These are phyloP conservation scores for Oreochromis grahami DNA, from an alignment of 2,797 vertebrate species.

Conservation along the genomic window DNA sequence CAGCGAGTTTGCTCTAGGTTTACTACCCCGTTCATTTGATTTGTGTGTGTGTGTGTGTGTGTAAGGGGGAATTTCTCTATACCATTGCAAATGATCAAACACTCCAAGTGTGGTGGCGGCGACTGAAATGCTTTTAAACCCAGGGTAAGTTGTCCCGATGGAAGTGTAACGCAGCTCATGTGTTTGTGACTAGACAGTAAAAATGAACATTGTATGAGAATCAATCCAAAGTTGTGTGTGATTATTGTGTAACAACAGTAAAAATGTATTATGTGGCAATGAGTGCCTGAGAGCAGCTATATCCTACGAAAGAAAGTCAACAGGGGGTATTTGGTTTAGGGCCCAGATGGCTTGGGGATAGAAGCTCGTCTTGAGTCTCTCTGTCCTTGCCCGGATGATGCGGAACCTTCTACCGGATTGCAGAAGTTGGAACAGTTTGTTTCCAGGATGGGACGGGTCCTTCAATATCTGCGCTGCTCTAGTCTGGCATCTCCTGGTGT, in stretches of 20 bases:
- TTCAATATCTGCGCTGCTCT: no score
- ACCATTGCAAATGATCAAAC: slow-evolving; percentile 19
- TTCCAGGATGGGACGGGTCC: no score
- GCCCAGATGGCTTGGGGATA: no score
- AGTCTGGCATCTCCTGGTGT: no score
- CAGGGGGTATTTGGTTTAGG: no score
- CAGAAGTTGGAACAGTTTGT: no score
- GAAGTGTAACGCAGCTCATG: background rate
- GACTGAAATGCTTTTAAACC: slow-evolving; percentile 21
- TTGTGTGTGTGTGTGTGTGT: background rate
- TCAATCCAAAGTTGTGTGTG: background rate
- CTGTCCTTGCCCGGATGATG: no score
- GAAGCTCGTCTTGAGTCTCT: no score
- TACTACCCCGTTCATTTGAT: background rate
- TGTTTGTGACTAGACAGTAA: background rate
- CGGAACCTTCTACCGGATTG: no score
- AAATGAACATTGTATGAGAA: background rate
- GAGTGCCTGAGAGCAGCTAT: background rate
- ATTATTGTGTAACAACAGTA: background rate
- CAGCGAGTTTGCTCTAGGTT: background rate
- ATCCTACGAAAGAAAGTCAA: no score
- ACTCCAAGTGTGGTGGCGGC: background rate
- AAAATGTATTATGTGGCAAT: background rate
- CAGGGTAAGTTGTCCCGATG: background rate
- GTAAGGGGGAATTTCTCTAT: background rate